A percentile compares a stretch with the other conserved stretches of the same genome.
phyloP scores from a whole-genome alignment of 2,888 invertebrate genomes.

The Frankliniella intonsa region DNA sequence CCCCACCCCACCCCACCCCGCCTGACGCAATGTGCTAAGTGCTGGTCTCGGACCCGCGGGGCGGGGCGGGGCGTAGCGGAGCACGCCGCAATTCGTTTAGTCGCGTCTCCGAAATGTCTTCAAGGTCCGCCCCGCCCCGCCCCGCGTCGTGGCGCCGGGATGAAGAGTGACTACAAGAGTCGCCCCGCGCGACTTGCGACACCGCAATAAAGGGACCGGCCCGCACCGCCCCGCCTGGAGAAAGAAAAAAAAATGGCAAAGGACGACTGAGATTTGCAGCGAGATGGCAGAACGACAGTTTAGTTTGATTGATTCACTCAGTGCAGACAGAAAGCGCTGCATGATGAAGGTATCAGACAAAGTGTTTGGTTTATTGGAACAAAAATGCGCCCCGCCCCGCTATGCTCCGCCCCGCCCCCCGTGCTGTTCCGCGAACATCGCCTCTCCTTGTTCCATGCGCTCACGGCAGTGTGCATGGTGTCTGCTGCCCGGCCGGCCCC shows the following conservation, averaged over 20 bases:
- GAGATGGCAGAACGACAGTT: background rate
- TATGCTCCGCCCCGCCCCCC: no score
- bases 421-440: no score
- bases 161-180: background rate
- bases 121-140: background rate
- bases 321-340: background rate
- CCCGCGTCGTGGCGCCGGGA: background rate
- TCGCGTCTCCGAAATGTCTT: conserved; percentile 18
- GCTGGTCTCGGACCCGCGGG: background rate
- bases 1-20: no score
- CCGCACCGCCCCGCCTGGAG: background rate
- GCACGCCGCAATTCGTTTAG: background rate
- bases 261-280: background rate
- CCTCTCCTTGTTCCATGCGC: no score
- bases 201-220: background rate
- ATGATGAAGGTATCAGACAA: no score
- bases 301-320: background rate
- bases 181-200: background rate
- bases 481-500: no score
- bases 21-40: conserved; percentile 8
- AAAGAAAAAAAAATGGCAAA: background rate
- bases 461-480: no score
- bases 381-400: no score
- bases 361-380: no score
- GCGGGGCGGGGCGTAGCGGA: background rate